Percentiles rank a stretch among this genome's conserved stretches.
phyloP scores from a whole-genome alignment of 2,888 invertebrate genomes.

The Eubasilissa splendida region DNA sequence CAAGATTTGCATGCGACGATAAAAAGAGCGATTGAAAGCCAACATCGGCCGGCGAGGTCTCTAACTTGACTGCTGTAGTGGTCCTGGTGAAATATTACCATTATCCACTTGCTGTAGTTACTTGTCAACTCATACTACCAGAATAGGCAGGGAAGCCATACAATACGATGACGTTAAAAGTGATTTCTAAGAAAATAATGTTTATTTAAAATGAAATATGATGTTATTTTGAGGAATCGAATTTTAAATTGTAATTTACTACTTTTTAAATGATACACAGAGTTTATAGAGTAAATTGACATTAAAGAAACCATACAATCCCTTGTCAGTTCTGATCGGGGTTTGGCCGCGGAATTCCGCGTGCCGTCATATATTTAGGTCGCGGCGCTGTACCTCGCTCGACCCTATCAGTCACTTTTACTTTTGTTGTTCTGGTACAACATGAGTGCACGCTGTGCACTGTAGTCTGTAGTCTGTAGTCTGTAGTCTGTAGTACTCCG shows the following conservation, averaged over 20 bases:
- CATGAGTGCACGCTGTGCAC: constrained; percentile 29
- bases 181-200: too few species aligned
- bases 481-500: neutral
- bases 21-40: constrained; percentile 11
- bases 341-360: constrained; percentile 16
- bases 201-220: too few species aligned
- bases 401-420: constrained; percentile 41
- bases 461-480: neutral
- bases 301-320: neutral
- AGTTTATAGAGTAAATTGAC: neutral
- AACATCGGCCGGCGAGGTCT: neutral
- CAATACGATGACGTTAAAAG: too few species aligned
- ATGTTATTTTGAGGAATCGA: too few species aligned
- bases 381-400: constrained; percentile 5
- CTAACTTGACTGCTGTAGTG: neutral
- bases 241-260: neutral
- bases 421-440: constrained; percentile 29
- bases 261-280: neutral
- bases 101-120: too few species aligned
- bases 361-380: constrained; percentile 31
- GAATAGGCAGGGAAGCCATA: neutral
- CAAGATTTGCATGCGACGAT: constrained; percentile 26
- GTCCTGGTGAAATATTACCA: too few species aligned
- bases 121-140: too few species aligned
- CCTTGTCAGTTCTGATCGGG: neutral